Percentiles rank a stretch among this genome's conserved stretches.
Evolutionary conservation across 2,113 vertebrate species (phyloP).

Genomic region (Cochlearius cochlearius): DNA sequence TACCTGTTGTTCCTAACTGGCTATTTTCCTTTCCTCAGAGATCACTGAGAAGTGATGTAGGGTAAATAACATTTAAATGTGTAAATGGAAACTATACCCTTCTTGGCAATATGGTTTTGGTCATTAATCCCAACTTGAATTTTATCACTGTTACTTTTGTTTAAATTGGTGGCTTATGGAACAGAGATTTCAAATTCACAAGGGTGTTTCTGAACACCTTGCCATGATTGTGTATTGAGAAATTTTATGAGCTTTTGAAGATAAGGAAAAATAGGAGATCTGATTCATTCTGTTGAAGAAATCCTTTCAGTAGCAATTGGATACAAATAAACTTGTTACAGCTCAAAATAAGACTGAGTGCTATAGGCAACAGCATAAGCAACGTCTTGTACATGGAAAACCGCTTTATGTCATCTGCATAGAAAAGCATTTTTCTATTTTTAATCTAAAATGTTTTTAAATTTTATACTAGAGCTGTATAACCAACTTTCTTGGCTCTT

Average conservation of each 20-base stretch:
- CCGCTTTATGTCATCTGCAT: background rate
- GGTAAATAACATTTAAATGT: background rate
- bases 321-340: background rate
- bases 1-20: background rate
- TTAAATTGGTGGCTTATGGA: background rate
- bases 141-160: background rate
- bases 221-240: background rate
- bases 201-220: background rate
- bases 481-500: background rate
- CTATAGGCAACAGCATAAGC: background rate
- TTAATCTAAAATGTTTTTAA: background rate
- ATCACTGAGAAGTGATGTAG: background rate
- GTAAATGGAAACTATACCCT: background rate
- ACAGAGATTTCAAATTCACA: background rate
- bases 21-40: background rate
- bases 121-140: background rate
- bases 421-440: background rate
- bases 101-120: background rate
- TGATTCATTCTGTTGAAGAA: background rate
- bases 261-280: background rate
- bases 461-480: background rate
- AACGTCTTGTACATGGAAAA: background rate
- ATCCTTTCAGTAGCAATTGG: background rate
- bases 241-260: background rate
- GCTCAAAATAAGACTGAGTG: background rate